Conservation (phyloP, 2,888 invertebrate genomes). For the Pyralis farinalis region DNA sequence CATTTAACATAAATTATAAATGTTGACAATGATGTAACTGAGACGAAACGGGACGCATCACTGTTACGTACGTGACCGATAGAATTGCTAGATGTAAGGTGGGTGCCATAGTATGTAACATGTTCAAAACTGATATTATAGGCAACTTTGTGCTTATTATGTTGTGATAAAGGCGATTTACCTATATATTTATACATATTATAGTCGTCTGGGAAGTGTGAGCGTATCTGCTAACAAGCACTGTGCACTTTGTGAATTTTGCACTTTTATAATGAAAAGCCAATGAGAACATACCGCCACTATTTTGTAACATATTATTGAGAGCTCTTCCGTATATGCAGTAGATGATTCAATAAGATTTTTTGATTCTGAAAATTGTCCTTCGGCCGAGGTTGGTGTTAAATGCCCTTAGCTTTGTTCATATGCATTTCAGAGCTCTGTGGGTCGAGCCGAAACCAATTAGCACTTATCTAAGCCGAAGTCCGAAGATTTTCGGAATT, state of each 20-base stretch:
- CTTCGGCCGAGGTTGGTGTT: too few relatives aligned
- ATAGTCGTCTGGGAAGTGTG: slow-evolving; percentile 75
- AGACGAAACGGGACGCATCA: background rate
- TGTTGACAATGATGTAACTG: slow-evolving; percentile 15
- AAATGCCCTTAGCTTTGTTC: too few relatives aligned
- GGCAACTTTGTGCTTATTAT: slow-evolving; percentile 59
- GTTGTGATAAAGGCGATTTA: slow-evolving; percentile 58
- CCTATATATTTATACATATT: slow-evolving; percentile 57
- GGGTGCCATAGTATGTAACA: slow-evolving; percentile 62
- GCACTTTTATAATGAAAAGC: slow-evolving; percentile 66
- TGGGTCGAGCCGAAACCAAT: too few relatives aligned
- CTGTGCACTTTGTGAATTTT: slow-evolving; percentile 65
- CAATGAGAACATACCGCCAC: slow-evolving; percentile 53
- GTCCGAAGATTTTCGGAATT: too few relatives aligned
- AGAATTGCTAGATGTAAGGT: slow-evolving; percentile 56
- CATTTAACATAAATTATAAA: slow-evolving; percentile 1
- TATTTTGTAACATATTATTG: background rate
- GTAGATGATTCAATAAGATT: too few relatives aligned
- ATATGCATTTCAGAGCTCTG: too few relatives aligned
- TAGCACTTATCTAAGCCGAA: too few relatives aligned
- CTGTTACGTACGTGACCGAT: too few relatives aligned
- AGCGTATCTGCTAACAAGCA: slow-evolving; percentile 76
- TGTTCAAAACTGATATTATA: slow-evolving; percentile 41
- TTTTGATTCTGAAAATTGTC: too few relatives aligned
- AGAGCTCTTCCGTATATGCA: too few relatives aligned